These are phyloP conservation scores for Andricus quercusramuli DNA, from an alignment of 2,888 invertebrate species.

Conservation along the genomic window DNA sequence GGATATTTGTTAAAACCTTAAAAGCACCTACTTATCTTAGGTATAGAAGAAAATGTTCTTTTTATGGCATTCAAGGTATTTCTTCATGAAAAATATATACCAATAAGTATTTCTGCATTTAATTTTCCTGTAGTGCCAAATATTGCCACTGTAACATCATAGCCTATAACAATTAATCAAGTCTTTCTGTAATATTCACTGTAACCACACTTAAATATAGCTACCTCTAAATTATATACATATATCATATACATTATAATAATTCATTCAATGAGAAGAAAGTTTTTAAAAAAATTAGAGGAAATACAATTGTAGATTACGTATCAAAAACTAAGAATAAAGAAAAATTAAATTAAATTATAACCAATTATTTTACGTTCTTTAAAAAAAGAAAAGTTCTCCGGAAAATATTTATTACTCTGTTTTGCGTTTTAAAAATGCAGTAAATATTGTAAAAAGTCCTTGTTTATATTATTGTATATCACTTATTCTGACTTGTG, in stretches of 20 bases:
- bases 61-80: not conserved
- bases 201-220: not conserved
- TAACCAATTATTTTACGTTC: too few relatives aligned
- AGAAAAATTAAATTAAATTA: too few relatives aligned
- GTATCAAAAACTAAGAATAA: not conserved
- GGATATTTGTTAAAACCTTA: not conserved
- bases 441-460: not conserved
- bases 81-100: not conserved
- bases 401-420: too few relatives aligned
- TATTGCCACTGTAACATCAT: not conserved
- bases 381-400: too few relatives aligned
- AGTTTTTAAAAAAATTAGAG: not conserved
- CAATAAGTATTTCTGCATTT: not conserved
- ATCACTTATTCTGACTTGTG: conserved; percentile 56
- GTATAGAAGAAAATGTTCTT: not conserved
- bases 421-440: too few relatives aligned
- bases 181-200: not conserved
- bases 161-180: not conserved
- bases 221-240: not conserved
- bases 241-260: not conserved
- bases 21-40: not conserved
- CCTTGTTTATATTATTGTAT: not conserved
- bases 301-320: not conserved
- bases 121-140: not conserved
- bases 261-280: not conserved